Evolutionary conservation across 2,113 vertebrate genomes (phyloP), one percentile per base, ranked within the genome.

Genomic region (Coryphaenoides rupestris): DNA sequence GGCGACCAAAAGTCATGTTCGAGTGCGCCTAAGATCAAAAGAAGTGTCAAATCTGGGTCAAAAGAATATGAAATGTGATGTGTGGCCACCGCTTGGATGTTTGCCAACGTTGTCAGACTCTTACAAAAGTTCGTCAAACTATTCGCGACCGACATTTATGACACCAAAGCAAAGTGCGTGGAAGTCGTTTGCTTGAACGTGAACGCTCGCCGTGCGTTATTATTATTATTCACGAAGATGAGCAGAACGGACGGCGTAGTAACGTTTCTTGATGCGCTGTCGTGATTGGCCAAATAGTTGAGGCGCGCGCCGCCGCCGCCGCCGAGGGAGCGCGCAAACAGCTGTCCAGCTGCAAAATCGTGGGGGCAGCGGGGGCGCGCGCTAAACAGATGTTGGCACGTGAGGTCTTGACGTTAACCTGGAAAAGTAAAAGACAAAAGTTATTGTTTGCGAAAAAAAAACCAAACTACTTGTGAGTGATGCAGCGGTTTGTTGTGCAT

Each of bases 261-360:
- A 74, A 73, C 69, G 58, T 5, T 28, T 63, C 67, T 19, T 15
- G 1, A n/a, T n/a, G 46, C 49, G 65, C 50, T 76, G 58, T 56
- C 16, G 70, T 60, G 65, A 13, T 13, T 19, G 53, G n/a, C n/a
- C 10, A 19, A 21, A 13, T 55, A 21, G 12, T 12, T 64, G 60
- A 46, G 60, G 58, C 52, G 75, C 19, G 13, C 21, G 59, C 24
- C 21, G 1, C 79, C 83, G 72, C 85, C 69, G 76, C 84, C 21
- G 59, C 24, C 21, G 1, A 80, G 85, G 72, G 87, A 71, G 76
- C 84, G 87, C 85, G 87, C 85, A 81, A 68, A 80, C 84, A 86
- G 84, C 85, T 85, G 85, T 66, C 82, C 82, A 80, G 74, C 76
- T 79, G 74, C n/a, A 75, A 74, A 66, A 63, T 61, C 9, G 33